Base-by-base conservation (phyloP, 2,113 vertebrate species). In the Stigmatopora argus region DNA sequence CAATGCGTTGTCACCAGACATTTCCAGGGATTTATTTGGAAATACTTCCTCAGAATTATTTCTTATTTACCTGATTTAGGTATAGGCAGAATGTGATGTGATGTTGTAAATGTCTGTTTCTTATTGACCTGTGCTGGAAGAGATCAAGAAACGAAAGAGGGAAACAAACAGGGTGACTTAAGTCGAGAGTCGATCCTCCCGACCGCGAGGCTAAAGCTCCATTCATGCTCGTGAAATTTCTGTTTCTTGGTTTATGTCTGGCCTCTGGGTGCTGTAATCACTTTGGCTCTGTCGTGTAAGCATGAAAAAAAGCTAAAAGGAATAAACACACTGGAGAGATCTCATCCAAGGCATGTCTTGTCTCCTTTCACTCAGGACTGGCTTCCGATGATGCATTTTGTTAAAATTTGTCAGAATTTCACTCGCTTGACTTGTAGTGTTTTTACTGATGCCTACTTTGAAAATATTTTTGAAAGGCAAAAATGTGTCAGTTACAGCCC, bases 181-280 rank as follows among this genome's bases (percentile, higher is more conserved):
- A 5, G 21, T 19, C 19, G 19, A 53, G 19, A 21, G 19, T 53
- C 21, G 51, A 21, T 10, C 51, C 19, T 23, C n/a, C 21, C 4
- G 11, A 53, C 51, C 9, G 21, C 11, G 19, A 19, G 11, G 19
- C 19, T 19, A 53, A 10, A 12, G 12, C 51, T 23, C 11, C 21
- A 53, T 11, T 4, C 1, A 12, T 21, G 19, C 19, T 53, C 14
- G 56, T 47, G 53, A 23, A 64, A 21, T 48, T 31, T 48, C 7
- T 23, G 35, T 58, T 26, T 68, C 67, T 67, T 73, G 70, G 14
- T 57, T 52, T 71, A 67, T 71, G 71, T 64, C 52, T 65, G 69
- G 65, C 72, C 72, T 77, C 5, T 57, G 70, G 67, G 69, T 65
- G 65, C 79, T 70, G 64, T 74, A 66, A 78, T 84, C 82, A 79